These are phyloP conservation scores for Heterohyrax brucei DNA, from an alignment of 2,797 vertebrate genomes.

Conservation along the genomic window DNA sequence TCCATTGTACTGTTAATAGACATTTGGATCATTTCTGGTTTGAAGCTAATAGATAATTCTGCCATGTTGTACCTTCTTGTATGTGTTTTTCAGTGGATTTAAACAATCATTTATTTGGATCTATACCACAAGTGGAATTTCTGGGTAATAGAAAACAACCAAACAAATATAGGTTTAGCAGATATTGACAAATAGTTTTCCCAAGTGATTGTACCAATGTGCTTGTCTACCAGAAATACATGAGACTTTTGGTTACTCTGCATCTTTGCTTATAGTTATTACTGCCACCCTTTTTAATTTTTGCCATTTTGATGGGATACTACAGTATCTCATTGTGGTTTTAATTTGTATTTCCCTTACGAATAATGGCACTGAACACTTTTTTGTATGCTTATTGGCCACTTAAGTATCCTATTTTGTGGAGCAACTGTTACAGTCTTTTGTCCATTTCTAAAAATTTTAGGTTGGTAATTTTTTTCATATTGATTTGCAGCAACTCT, in stretches of 20 bases:
- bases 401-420: background rate
- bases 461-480: background rate
- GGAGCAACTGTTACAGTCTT: background rate
- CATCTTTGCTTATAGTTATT: no score
- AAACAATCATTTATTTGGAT: constrained; percentile 19
- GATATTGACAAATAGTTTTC: no score
- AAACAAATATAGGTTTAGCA: no score
- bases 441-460: constrained; percentile 2
- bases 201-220: no score
- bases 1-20: background rate
- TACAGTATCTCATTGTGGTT: background rate
- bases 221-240: no score
- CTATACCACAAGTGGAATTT: no score
- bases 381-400: background rate
- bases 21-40: background rate
- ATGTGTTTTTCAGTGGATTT: background rate
- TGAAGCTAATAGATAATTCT: background rate
- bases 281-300: no score
- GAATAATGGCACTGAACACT: background rate
- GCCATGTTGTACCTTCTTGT: background rate
- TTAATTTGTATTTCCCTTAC: constrained; percentile 33
- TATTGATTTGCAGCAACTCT: background rate
- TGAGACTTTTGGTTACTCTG: no score
- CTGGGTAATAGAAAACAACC: no score
- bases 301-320: no score